Evolutionary conservation across 2,113 vertebrate species (phyloP).

Genomic region (Channa maculata): DNA sequence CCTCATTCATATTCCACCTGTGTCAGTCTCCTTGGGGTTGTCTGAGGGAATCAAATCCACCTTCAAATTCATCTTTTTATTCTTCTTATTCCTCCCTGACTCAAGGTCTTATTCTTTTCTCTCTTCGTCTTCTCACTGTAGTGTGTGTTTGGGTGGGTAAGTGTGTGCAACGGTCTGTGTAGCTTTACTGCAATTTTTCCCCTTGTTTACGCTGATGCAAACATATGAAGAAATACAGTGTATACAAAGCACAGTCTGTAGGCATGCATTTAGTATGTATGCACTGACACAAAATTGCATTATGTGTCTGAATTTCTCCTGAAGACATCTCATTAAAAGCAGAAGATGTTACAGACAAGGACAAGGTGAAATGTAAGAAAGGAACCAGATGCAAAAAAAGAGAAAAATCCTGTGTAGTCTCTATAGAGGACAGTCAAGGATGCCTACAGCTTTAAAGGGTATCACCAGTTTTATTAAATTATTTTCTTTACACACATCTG

Average conservation of each 20-base stretch:
- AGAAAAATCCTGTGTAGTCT: constrained; percentile 34
- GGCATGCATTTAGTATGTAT: not conserved
- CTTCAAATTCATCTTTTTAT: constrained; percentile 78
- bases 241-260: not conserved
- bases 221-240: not conserved
- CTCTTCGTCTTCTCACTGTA: constrained; percentile 35
- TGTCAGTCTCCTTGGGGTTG: constrained; percentile 78
- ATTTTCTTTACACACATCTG: constrained; percentile 15
- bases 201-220: constrained; percentile 17
- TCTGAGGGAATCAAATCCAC: constrained; percentile 78
- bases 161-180: constrained; percentile 27
- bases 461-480: constrained; percentile 27
- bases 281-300: constrained; percentile 8
- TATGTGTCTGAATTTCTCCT: not conserved
- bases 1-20: constrained; percentile 79
- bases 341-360: constrained; percentile 39
- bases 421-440: constrained; percentile 52
- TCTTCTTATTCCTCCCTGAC: constrained; percentile 68
- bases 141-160: constrained; percentile 32
- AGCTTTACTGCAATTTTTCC: constrained; percentile 8
- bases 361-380: constrained; percentile 46
- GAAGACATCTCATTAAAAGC: constrained; percentile 13
- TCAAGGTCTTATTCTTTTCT: constrained; percentile 66
- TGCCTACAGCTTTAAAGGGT: constrained; percentile 44
- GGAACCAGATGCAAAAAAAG: constrained; percentile 2